Percentiles rank a stretch among this genome's conserved stretches.
These are phyloP conservation scores for Orientallactaga bullata DNA, from an alignment of 2,113 vertebrate genomes.

Conservation along the genomic window DNA sequence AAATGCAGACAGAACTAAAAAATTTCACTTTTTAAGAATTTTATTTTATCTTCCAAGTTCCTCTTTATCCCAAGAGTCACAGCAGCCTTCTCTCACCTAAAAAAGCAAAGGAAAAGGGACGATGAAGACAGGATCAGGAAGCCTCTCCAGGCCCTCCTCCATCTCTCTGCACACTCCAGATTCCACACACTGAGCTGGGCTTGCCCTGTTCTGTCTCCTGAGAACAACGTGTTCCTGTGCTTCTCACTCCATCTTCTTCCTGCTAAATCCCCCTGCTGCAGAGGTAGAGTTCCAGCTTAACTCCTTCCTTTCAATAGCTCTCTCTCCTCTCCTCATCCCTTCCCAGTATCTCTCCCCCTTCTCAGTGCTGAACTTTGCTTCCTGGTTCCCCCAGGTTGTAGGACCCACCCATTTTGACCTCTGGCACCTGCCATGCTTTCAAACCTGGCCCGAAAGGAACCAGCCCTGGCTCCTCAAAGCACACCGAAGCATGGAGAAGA, in stretches of 20 bases:
- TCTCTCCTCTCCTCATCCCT: neutral
- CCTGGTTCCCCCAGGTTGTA: neutral
- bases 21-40: constrained; percentile 45
- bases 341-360: neutral
- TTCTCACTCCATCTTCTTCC: neutral
- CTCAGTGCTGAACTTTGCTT: constrained; percentile 67
- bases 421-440: constrained; percentile 46
- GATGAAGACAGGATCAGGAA: neutral
- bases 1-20: constrained; percentile 7
- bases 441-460: neutral
- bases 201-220: neutral
- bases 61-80: constrained; percentile 15
- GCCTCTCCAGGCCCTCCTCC: neutral
- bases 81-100: constrained; percentile 69
- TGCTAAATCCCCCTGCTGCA: neutral
- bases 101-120: neutral
- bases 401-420: constrained; percentile 53
- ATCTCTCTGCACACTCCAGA: neutral
- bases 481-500: neutral
- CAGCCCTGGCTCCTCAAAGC: constrained; percentile 17
- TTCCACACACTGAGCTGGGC: neutral
- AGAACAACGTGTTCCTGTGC: neutral
- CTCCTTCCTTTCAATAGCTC: neutral
- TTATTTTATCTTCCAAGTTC: constrained; percentile 65
- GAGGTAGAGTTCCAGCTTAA: constrained; percentile 37